Conservation (phyloP, 2,797 vertebrate species). For the Sebastes cheni region DNA sequence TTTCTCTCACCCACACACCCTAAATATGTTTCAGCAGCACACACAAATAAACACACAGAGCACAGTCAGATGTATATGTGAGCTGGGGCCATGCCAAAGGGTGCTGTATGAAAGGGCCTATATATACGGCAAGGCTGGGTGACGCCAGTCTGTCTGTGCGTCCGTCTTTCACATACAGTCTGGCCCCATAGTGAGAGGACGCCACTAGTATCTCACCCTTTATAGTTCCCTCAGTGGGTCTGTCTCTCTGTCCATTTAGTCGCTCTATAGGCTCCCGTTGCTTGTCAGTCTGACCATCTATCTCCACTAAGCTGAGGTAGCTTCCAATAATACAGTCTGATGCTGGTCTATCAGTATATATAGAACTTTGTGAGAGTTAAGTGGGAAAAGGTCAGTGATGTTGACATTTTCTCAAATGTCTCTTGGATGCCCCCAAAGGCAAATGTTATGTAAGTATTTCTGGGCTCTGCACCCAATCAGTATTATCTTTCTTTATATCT, state of each 20-base stretch:
- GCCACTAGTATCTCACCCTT: slow-evolving; percentile 14
- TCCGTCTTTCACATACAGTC: slow-evolving; percentile 22
- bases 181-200: slow-evolving; percentile 9
- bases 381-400: background rate
- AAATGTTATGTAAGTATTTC: slow-evolving; percentile 32
- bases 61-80: slow-evolving; percentile 34
- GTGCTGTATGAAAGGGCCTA: slow-evolving; percentile 59
- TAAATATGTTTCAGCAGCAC: slow-evolving; percentile 46
- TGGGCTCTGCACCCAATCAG: slow-evolving; percentile 8
- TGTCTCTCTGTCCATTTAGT: background rate
- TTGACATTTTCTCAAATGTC: slow-evolving; percentile 33
- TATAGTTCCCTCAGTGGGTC: background rate
- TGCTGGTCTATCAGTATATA: background rate
- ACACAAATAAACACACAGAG: slow-evolving; percentile 29
- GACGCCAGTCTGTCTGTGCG: slow-evolving; percentile 59
- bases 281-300: background rate
- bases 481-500: slow-evolving; percentile 33
- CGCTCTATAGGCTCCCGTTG: background rate
- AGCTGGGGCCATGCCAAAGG: slow-evolving; percentile 34
- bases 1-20: slow-evolving; percentile 27
- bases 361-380: background rate
- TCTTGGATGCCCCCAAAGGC: background rate
- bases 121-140: slow-evolving; percentile 47
- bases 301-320: background rate
- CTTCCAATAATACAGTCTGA: background rate